Base-by-base conservation (phyloP, 2,888 invertebrate species). In the Spisula subtruncata region DNA sequence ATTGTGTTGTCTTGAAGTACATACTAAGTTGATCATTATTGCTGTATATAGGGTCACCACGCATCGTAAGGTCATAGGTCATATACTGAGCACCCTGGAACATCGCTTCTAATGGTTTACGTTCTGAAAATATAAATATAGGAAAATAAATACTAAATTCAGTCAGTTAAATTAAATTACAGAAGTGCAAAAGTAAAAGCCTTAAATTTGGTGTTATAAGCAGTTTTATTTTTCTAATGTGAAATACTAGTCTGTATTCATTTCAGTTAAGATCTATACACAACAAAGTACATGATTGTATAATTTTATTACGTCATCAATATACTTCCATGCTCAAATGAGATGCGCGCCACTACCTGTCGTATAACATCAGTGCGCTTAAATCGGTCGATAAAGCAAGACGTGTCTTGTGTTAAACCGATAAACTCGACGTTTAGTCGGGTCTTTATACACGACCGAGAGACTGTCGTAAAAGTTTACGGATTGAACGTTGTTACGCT, bases 81-180 rank as follows among this genome's bases (percentile, higher is more conserved):
- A 99, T 98, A 97, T 98, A 99, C 97, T 99, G 99, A 0, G 98
- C 98, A 10, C 99, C 99, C 87, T 98, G 98, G 97, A 99, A 99
- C 88, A 99, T 99, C 14, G 99, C 99, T 97, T 99, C 99, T 86
- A 98, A 98, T 71, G 99, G 98, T 18, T 98, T 98, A 97, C 98
- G 98, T 96, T 99, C 99, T 99, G 98, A 16, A 96, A 98, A 97
- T 96, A 97, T 35, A 80, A 56, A 79, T 46, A 79, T 4, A 8
- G 18, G 8, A 79, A 81, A 48, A 48, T 71, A 16, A 56, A 56
- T 29, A 48, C 54, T 14, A 20, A 54, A 54, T 25, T 35, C 12
- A 75, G n/a, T n/a, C n/a, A 5, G 41, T 41, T 41, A 41, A 41
- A 41, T 41, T 2, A 46, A 75, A 12, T n/a, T 83, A 54, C 20